These are phyloP conservation scores for Macropus fuliginosus DNA, from an alignment of 2,797 vertebrate species.

Conservation along the genomic window DNA sequence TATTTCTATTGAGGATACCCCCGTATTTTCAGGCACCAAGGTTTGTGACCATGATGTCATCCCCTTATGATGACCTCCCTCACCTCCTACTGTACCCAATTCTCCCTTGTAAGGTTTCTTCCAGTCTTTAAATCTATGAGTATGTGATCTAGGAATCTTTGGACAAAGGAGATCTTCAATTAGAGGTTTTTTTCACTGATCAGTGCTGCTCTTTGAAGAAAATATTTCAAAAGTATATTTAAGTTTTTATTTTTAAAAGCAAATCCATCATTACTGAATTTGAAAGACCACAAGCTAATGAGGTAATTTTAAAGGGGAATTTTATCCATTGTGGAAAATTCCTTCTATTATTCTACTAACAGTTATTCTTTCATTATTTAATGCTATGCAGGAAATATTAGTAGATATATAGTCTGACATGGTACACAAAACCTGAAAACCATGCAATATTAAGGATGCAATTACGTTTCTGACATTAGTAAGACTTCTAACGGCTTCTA, in stretches of 20 bases:
- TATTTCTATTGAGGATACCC: neutral
- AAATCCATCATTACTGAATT: neutral
- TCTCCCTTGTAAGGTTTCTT: neutral
- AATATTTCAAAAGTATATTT: conserved; percentile 12
- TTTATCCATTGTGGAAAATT: conserved; percentile 35
- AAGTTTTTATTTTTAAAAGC: neutral
- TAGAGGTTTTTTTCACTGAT: neutral
- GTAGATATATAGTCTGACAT: conserved; percentile 9
- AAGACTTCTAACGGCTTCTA: conserved; percentile 62
- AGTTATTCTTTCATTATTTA: conserved; percentile 43
- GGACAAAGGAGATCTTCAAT: neutral
- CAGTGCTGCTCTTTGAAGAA: neutral
- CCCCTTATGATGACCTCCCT: neutral
- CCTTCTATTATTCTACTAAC: conserved; percentile 35
- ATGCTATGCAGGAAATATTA: conserved; percentile 30
- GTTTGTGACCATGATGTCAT: neutral
- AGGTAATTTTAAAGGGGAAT: neutral
- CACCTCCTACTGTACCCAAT: neutral
- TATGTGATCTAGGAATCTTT: neutral
- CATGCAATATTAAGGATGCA: conserved; percentile 70
- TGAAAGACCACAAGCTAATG: neutral
- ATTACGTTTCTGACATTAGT: conserved; percentile 65
- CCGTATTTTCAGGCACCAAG: neutral
- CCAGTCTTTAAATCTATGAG: neutral
- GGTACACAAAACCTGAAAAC: conserved; percentile 30